Evolutionary conservation across 2,113 vertebrate genomes (phyloP).

Genomic region (Crotalus tigris): DNA sequence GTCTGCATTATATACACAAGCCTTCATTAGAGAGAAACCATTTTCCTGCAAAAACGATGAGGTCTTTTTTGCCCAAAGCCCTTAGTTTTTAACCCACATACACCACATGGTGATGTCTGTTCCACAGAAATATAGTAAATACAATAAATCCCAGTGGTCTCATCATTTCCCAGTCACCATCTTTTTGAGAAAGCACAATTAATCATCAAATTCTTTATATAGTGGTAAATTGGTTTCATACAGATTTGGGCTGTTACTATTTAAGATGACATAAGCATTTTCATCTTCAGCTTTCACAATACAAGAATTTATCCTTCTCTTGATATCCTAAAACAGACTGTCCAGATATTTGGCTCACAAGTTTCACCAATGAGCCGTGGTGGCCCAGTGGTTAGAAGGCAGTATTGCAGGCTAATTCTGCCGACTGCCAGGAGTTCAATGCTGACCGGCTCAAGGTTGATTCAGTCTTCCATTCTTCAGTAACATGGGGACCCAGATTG

Average conservation of each 20-base stretch:
- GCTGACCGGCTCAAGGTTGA: no score
- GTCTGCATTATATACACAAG: not conserved
- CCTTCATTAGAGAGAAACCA: no score
- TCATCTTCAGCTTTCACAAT: not conserved
- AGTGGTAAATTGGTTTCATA: not conserved
- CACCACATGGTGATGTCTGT: not conserved
- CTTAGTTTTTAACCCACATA: not conserved
- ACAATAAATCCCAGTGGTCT: not conserved
- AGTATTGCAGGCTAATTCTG: no score
- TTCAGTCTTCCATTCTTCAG: no score
- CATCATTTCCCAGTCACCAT: not conserved
- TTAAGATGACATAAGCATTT: not conserved
- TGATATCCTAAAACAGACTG: not conserved
- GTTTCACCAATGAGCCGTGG: not conserved
- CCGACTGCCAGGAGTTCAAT: no score
- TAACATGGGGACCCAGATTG: no score
- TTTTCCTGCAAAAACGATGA: not conserved
- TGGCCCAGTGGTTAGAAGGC: no score
- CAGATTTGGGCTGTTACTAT: not conserved
- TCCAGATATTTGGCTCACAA: not conserved
- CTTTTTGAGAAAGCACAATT: not conserved
- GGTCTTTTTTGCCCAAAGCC: not conserved
- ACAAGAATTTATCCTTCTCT: not conserved
- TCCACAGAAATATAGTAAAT: not conserved
- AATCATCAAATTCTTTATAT: not conserved